Base-by-base conservation (phyloP, 1,140 invertebrate genomes). In the Drosophila santomea region DNA sequence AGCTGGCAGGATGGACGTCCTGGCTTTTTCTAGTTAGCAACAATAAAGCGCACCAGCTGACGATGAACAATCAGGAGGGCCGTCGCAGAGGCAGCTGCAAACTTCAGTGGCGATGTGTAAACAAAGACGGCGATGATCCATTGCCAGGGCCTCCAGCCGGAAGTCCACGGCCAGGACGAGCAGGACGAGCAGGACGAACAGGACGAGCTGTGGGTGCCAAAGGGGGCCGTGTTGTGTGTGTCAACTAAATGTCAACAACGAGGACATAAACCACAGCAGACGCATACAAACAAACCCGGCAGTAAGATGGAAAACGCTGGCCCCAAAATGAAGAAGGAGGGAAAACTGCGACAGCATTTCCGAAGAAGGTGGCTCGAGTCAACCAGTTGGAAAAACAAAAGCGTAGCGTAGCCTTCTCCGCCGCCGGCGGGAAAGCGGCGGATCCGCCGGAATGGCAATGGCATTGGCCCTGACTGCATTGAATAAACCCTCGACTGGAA, bases 221-320 rank as follows among this genome's bases (percentile, higher is more conserved):
- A 32, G 32, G 32, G 32, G 35, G 43, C 56, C 41, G 64, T 75
- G 72, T 72, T 75, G 60, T 80, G 78, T 75, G 66, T 82, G 83
- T 83, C 82, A 86, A 88, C 83, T 86, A 88, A 88, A 86, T 86
- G 82, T 86, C 83, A 86, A 86, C 78, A 88, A 51, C 60, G 69
- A 54, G 68, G 64, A 63, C 81, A 80, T 80, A 68, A 84, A 76
- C 76, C 64, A 73, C 74, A 78, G 68, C 45, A 60, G 58, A 59
- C 45, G 63, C 55, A 61, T 50, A 67, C 61, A 63, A 56, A 67
- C 50, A 62, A 15, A 36, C 55, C 55, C 39, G 50, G 11, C 58
- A 44, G 68, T 44, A 44, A 59, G 66, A 61, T 61, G 59, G 35
- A 52, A 61, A 61, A 50, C 4, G 38, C 25, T 14, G 39, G 32